Evolutionary conservation across 2,888 invertebrate species (phyloP).

Genomic region (Kuschelorhynchus macadamiae): DNA sequence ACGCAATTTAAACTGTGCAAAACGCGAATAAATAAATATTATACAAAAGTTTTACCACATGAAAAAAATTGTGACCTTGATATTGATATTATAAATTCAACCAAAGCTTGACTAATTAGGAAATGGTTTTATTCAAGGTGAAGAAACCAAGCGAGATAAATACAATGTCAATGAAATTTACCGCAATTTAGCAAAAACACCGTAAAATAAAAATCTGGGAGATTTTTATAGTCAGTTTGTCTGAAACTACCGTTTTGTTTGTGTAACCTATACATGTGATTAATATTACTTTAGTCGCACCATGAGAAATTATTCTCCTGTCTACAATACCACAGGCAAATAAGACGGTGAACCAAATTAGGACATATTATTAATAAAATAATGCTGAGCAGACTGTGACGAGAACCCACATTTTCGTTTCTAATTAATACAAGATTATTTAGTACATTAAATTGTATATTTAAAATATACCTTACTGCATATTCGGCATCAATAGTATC

Average conservation of each 20-base stretch:
- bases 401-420: too few species aligned
- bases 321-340: too few species aligned
- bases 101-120: constrained; percentile 51
- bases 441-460: too few species aligned
- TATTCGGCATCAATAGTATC: too few species aligned
- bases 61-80: constrained; percentile 43
- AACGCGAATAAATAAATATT: constrained; percentile 34
- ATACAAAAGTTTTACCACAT: constrained; percentile 12
- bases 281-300: neutral
- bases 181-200: constrained; percentile 40
- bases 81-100: constrained; percentile 51
- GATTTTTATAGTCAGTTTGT: constrained; percentile 32
- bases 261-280: constrained; percentile 3
- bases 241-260: constrained; percentile 35
- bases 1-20: constrained; percentile 20
- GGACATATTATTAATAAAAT: too few species aligned
- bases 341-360: too few species aligned
- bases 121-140: constrained; percentile 50
- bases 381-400: too few species aligned
- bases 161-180: constrained; percentile 50
- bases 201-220: constrained; percentile 26
- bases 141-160: constrained; percentile 39
- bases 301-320: too few species aligned
- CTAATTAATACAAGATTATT: too few species aligned
- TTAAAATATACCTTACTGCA: too few species aligned